Evolutionary conservation across 1,140 invertebrate genomes (phyloP).

Genomic region (Gonioctena quinquepunctata): DNA sequence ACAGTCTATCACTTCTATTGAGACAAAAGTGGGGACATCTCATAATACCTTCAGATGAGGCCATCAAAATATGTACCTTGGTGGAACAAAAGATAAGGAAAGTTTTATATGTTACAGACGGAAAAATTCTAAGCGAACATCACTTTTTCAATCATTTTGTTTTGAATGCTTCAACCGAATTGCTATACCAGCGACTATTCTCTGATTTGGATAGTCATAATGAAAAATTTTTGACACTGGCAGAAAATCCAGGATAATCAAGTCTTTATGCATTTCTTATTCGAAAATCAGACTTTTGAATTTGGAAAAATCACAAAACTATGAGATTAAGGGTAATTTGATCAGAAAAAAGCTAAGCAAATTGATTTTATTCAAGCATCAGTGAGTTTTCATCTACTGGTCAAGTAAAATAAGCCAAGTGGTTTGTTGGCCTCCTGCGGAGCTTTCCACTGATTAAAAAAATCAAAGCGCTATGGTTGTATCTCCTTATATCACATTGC

Average conservation of each 20-base stretch:
- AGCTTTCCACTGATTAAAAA: too few relatives aligned
- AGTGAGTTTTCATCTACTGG: not conserved
- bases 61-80: not conserved
- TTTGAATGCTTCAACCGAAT: not conserved
- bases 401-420: too few relatives aligned
- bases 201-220: not conserved
- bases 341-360: not conserved
- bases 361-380: not conserved
- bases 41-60: not conserved
- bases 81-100: not conserved
- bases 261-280: not conserved
- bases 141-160: not conserved
- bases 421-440: too few relatives aligned
- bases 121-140: not conserved
- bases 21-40: not conserved
- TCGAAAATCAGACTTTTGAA: not conserved
- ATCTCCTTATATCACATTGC: too few relatives aligned
- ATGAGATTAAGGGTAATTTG: not conserved
- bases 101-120: not conserved
- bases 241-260: not conserved
- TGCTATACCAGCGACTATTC: not conserved
- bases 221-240: not conserved
- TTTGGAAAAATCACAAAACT: not conserved
- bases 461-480: too few relatives aligned
- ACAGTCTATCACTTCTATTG: not conserved